Evolutionary conservation across 2,113 vertebrate genomes (phyloP).

Genomic region (Coptodon rendalli): DNA sequence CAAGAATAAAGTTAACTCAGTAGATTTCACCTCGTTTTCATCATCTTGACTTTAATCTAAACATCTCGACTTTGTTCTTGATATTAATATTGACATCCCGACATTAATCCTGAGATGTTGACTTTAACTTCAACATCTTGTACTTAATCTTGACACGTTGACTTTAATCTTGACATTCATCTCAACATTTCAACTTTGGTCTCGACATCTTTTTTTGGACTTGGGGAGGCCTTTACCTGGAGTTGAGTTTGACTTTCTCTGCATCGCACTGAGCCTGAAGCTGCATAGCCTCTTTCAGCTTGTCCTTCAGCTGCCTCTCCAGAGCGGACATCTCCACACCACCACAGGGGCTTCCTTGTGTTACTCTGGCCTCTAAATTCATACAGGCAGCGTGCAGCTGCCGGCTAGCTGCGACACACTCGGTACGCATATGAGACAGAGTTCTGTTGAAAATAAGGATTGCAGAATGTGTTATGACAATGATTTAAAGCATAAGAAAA

Average conservation of each 20-base stretch:
- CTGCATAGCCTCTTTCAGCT: conserved; percentile 74
- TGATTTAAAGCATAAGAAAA: not conserved
- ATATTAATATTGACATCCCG: not conserved
- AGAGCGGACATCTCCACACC: conserved; percentile 54
- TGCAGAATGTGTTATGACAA: not conserved
- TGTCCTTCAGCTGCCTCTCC: conserved; percentile 72
- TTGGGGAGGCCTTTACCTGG: conserved; percentile 64
- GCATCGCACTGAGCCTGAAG: conserved; percentile 74
- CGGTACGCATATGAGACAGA: conserved; percentile 70
- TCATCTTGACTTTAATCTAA: not conserved
- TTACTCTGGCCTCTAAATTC: conserved; percentile 60
- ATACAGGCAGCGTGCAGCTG: conserved; percentile 71
- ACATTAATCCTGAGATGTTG: not conserved
- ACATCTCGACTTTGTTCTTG: not conserved
- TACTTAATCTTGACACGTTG: not conserved
- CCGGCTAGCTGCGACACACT: conserved; percentile 54
- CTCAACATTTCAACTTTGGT: not conserved
- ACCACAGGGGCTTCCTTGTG: conserved; percentile 31
- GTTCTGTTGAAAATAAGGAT: conserved; percentile 57
- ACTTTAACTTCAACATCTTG: not conserved
- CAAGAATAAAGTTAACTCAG: not conserved
- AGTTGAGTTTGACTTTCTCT: conserved; percentile 78
- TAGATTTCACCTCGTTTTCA: not conserved
- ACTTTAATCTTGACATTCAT: not conserved
- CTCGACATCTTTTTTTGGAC: not conserved